Evolutionary conservation across 2,888 invertebrate genomes (phyloP), one percentile per base, ranked within the genome.

Genomic region (Acronicta alni): DNA sequence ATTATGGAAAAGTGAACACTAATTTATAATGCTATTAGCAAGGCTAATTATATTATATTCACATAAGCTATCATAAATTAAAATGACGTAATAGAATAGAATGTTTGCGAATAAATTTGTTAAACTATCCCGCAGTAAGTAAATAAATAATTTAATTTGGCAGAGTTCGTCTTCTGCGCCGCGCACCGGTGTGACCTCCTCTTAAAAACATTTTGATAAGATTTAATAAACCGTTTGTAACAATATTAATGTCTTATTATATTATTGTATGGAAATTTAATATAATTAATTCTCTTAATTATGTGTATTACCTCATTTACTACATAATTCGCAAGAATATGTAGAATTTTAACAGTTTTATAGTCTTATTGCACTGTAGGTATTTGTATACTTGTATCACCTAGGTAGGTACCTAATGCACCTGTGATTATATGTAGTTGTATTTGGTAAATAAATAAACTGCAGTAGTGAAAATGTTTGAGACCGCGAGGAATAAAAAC

Each of bases 191-290:
- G 43, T 47, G 35, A 51, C 30, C 49, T 37, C 44, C 17, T 14
- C 44, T 30, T 62, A 45, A 45, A 26, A 18, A 20, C 3, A 17
- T 16, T 44, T 49, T 51, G 12, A 16, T 15, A 23, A 23, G 23
- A 23, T 23, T 18, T 20, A 44, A 41, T 38, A 54, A 62, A 66
- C 37, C 44, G 47, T 46, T 30, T 49, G 38, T 26, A 39, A n/a
- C n/a, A n/a, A n/a, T n/a, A 18, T 12, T 17, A 9, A 10, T 41
- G 2, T 41, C 17, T 18, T 30, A 51, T 17, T 42, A 17, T 46
- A 17, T 49, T 45, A 54, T 68, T 65, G 48, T 49, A 23, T 49
- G 30, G 37, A 16, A 45, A 56, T 38, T 48, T 44, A 63, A 43
- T 55, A 41, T 63, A 37, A 41, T 46, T 43, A 45, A 20, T n/a